Evolutionary conservation across 2,888 invertebrate genomes (phyloP), one percentile per base, ranked within the genome.

Genomic region (Galerucella pusilla): DNA sequence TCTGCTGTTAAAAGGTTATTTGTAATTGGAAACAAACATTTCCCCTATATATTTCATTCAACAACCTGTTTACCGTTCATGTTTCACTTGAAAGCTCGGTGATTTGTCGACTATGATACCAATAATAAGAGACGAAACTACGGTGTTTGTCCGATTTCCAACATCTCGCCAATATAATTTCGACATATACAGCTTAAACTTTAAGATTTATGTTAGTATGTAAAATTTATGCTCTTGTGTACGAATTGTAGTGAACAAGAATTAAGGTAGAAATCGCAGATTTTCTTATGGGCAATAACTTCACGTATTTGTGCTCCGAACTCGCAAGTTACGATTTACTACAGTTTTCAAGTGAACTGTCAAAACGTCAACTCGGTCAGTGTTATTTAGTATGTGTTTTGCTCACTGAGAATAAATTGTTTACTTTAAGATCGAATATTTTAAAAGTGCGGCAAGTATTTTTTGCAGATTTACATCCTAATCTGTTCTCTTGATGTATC

Each of bases 151-250:
- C 71, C 75, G 46, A 75, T 73, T 73, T 52, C 60, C 46, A 68
- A 65, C 69, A 72, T 68, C 52, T 61, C 52, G 68, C 61, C 59
- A 69, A 75, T 75, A 72, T 45, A 68, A 60, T 69, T 69, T 63
- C 60, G 72, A 75, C 69, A 45, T 65, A 73, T 66, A 65, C 7
- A 42, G 72, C 60, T 60, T 65, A 70, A 75, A 73, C 54, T 69
- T 68, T 52, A n/a, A 61, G 75, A 75, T 75, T 75, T 75, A 75
- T 73, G 64, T 54, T 49, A n/a, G 49, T 46, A 45, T 60, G 12
- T 14, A 71, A 54, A 66, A 75, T 75, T 75, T 75, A 75, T 73
- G 68, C 45, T 16, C 60, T 73, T 75, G 75, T 75, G 35, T 42
- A 49, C 49, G 49, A 5, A 12, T 49, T 49, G 3, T 12, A 14